These are phyloP conservation scores for Progne subis DNA, from an alignment of 2,113 vertebrate genomes.

Conservation along the genomic window DNA sequence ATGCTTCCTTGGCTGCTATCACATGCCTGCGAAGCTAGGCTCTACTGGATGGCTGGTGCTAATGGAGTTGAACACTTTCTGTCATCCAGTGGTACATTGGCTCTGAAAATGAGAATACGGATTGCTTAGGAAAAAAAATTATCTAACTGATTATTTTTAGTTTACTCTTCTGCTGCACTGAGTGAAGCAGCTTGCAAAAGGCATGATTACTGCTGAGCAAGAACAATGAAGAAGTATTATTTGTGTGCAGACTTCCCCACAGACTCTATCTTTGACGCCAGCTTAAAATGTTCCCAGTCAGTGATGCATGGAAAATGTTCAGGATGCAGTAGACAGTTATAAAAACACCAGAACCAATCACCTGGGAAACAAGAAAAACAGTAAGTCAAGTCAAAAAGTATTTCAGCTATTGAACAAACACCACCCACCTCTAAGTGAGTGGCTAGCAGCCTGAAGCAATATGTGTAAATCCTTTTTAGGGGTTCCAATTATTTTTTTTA, in stretches of 20 bases:
- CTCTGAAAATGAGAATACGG: not conserved
- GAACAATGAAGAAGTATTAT: constrained; percentile 38
- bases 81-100: not conserved
- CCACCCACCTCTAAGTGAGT: constrained; percentile 31
- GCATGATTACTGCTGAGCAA: constrained; percentile 4
- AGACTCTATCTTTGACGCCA: constrained; percentile 59
- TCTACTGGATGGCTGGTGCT: not conserved
- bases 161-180: not conserved
- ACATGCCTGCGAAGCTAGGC: not conserved
- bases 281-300: constrained; percentile 59
- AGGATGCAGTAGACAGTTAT: constrained; percentile 64
- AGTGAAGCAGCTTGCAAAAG: constrained; percentile 13
- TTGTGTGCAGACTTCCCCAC: constrained; percentile 26
- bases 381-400: constrained; percentile 52
- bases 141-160: constrained; percentile 5
- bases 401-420: constrained; percentile 51
- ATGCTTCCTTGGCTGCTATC: constrained; percentile 19
- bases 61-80: not conserved
- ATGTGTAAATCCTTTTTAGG: constrained; percentile 53
- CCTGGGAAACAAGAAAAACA: constrained; percentile 71
- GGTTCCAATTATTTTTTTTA: not conserved
- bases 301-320: constrained; percentile 65
- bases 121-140: not conserved
- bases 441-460: constrained; percentile 57
- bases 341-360: constrained; percentile 61